Evolutionary conservation across 2,888 invertebrate genomes (phyloP), one percentile per base, ranked within the genome.

Genomic region (Rhagonycha lutea): DNA sequence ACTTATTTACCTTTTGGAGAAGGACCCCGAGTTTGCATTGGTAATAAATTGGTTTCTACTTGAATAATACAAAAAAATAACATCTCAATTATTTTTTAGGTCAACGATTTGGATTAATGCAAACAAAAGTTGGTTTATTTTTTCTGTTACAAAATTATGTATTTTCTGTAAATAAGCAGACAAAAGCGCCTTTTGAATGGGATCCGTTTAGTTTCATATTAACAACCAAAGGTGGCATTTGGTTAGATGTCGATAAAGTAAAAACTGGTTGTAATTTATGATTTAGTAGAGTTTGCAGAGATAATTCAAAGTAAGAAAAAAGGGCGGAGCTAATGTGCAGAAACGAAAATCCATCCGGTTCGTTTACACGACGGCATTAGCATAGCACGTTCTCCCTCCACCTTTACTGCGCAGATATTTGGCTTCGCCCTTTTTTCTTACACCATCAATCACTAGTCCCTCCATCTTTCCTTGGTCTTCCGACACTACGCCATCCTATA

Each of bases 1-100:
- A 61, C 68, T 12, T 84, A 81, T 71, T 70, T 85, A 70, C 84
- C 84, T 0, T 85, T 65, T 26, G 63, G 63, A 24, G 63, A 65
- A 65, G 63, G 63, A 7, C 63, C 63, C n/a, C 14, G 63, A 24
- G 8, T 65, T 24, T 65, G 63, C 63, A 65, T 65, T 26, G 63
- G 63, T 65, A 61, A 12, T 5, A 12, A 63, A 24, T 65, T 65
- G 1, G n/a, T 47, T n/a, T 2, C 2, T 47, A n/a, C n/a, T 47
- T 2, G 0, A 47, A 47, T n/a, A 47, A 32, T 5, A 32, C n/a
- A 4, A n/a, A 47, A 47, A 5, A 47, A n/a, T 47, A 47, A 47
- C 12, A 5, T n/a, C n/a, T 32, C 5, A 7, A 28, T 28, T 28
- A 28, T 62, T 5, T 62, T 62, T 62, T 62, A 62, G 62, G 62